phyloP scores from a whole-genome alignment of 1,140 invertebrate genomes.

The Glossosoma conforme region DNA sequence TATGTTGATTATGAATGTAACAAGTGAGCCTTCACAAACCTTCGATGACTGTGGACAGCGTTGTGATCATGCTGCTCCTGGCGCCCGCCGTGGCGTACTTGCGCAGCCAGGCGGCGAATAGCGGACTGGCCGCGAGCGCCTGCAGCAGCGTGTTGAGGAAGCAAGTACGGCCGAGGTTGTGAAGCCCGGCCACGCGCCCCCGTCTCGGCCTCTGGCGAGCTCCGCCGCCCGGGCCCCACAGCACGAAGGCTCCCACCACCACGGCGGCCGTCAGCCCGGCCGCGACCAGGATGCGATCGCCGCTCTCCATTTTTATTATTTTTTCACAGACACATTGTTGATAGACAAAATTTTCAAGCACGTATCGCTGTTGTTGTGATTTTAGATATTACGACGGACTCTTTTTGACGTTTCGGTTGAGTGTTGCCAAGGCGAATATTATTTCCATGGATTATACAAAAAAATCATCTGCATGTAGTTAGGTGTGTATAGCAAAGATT shows the following conservation, averaged over 20 bases:
- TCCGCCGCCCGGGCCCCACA: conserved; percentile 68
- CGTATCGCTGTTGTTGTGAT: no score
- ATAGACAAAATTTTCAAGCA: no score
- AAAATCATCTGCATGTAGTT: no score
- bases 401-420: no score
- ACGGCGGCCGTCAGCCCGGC: conserved; percentile 69
- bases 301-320: conserved; percentile 68
- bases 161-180: conserved; percentile 82
- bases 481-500: no score
- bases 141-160: conserved; percentile 84
- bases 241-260: conserved; percentile 70
- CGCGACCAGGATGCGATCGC: conserved; percentile 61
- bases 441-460: no score
- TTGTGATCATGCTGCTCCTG: conserved; percentile 58
- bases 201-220: conserved; percentile 51
- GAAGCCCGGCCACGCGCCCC: conserved; percentile 71
- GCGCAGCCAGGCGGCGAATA: conserved; percentile 76
- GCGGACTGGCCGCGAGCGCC: conserved; percentile 74
- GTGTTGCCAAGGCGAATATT: no score
- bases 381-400: no score
- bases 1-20: no score
- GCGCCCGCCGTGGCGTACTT: conserved; percentile 53
- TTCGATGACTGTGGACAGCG: conserved; percentile 59
- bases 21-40: no score
- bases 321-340: no score